A percentile compares a stretch with the other conserved stretches of the same genome.
phyloP scores from a whole-genome alignment of 1,140 invertebrate species.

The Penaeus japonicus region DNA sequence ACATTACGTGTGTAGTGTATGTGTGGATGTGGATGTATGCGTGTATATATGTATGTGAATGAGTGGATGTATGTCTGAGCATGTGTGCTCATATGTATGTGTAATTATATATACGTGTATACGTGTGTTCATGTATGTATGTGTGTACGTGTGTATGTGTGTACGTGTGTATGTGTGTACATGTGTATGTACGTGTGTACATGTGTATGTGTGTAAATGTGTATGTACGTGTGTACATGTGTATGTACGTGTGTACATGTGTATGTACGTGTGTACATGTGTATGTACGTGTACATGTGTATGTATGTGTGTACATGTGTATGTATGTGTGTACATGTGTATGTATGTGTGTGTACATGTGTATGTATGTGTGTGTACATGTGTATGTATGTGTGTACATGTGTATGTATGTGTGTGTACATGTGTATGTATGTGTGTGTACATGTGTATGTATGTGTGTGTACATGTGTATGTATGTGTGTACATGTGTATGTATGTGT shows the following conservation, averaged over 20 bases:
- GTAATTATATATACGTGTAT: not conserved
- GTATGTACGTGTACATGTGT: conserved; percentile 13
- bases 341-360: not conserved
- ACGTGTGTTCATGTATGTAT: not conserved
- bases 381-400: no score
- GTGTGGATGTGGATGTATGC: not conserved
- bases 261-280: not conserved
- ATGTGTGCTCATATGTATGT: no score
- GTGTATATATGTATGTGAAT: no score
- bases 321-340: not conserved
- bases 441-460: no score
- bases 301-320: not conserved
- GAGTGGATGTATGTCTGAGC: not conserved
- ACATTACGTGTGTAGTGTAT: no score
- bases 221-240: not conserved
- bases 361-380: no score
- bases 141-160: not conserved
- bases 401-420: no score
- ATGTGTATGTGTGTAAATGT: no score
- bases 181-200: not conserved
- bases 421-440: no score
- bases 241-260: not conserved
- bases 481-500: no score
- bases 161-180: not conserved
- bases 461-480: no score